These are phyloP conservation scores for Strix aluco DNA, from an alignment of 2,113 vertebrate genomes.

Conservation along the genomic window DNA sequence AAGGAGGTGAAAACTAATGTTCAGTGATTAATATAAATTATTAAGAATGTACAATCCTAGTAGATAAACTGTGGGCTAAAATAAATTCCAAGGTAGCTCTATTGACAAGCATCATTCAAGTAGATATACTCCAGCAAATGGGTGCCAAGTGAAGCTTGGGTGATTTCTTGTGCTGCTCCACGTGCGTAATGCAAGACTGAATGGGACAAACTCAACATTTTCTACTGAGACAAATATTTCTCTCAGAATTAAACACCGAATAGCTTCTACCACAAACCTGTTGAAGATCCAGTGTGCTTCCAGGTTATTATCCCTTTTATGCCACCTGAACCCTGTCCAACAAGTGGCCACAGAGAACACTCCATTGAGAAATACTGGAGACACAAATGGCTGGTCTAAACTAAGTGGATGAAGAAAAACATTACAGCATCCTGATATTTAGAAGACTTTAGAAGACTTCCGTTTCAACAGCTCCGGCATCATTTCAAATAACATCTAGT, in stretches of 20 bases:
- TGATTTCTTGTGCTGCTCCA: not conserved
- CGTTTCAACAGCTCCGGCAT: not conserved
- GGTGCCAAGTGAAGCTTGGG: not conserved
- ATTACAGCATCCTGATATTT: not conserved
- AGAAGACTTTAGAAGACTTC: not conserved
- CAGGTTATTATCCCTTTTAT: not conserved
- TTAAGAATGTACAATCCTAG: not conserved
- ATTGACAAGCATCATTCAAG: not conserved
- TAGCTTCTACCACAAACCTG: not conserved
- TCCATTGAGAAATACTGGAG: not conserved
- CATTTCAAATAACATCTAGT: not conserved
- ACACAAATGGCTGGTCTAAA: not conserved
- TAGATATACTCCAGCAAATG: not conserved
- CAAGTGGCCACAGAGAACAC: not conserved
- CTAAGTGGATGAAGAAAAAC: not conserved
- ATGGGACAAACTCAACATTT: not conserved
- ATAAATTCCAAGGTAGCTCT: not conserved
- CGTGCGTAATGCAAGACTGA: not conserved
- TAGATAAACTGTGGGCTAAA: slow-evolving; percentile 9
- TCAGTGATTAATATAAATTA: not conserved
- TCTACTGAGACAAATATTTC: not conserved
- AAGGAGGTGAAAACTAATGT: not conserved
- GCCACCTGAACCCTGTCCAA: not conserved
- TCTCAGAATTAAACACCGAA: not conserved
- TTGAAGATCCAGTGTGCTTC: not conserved